A percentile compares a stretch with the other conserved stretches of the same genome.
Evolutionary conservation across 2,113 vertebrate genomes (phyloP).

Genomic region (Trichomycterus rosablanca): DNA sequence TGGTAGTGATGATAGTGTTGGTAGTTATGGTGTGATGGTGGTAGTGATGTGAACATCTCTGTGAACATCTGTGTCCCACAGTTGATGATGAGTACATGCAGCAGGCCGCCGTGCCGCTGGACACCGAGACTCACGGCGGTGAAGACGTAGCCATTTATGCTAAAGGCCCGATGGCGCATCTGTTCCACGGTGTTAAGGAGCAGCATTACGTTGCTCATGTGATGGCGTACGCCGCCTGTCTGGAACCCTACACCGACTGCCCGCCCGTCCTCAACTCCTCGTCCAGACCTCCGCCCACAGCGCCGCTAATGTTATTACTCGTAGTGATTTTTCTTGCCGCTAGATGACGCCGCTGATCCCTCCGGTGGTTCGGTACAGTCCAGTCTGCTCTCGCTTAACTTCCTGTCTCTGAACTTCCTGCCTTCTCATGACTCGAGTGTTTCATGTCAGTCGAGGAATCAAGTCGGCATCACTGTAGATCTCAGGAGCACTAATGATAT

Average conservation of each 20-base stretch:
- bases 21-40: too few relatives aligned
- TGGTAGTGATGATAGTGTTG: too few relatives aligned
- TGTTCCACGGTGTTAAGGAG: conserved; percentile 74
- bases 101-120: conserved; percentile 71
- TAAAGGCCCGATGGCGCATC: conserved; percentile 75
- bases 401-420: too few relatives aligned
- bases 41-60: too few relatives aligned
- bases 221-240: conserved; percentile 72
- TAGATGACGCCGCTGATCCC: conserved; percentile 56
- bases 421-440: too few relatives aligned
- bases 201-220: conserved; percentile 76
- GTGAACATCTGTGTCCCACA: conserved; percentile 29
- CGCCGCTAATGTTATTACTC: conserved; percentile 45
- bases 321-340: conserved; percentile 48
- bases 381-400: too few relatives aligned
- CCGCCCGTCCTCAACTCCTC: conserved; percentile 43
- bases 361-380: too few relatives aligned
- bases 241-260: conserved; percentile 69
- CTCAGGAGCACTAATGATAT: too few relatives aligned
- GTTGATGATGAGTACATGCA: conserved; percentile 75
- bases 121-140: conserved; percentile 72
- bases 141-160: conserved; percentile 76
- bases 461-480: too few relatives aligned
- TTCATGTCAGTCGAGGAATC: too few relatives aligned
- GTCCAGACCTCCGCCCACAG: conserved; percentile 23